A percentile compares a stretch with the other conserved stretches of the same genome.
Conservation (phyloP, 2,888 invertebrate species). For the Lapara coniferarum region DNA sequence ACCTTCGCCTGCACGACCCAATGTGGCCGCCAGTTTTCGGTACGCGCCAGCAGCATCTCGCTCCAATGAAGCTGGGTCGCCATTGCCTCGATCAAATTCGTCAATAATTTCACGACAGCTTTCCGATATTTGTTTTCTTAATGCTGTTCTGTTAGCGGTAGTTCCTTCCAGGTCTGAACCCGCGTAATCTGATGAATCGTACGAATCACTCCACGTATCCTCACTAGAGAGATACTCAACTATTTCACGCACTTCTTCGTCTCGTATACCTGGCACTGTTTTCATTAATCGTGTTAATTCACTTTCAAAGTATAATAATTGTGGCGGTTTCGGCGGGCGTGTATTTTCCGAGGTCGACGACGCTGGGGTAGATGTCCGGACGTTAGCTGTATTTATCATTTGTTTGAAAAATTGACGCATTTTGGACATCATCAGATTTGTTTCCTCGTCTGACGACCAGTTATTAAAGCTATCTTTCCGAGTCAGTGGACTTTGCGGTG, state of each 20-base stretch:
- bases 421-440: constrained; percentile 97
- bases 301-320: constrained; percentile 94
- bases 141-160: constrained; percentile 85
- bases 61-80: constrained; percentile 83
- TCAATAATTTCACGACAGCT: constrained; percentile 94
- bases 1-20: constrained; percentile 88
- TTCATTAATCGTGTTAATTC: constrained; percentile 95
- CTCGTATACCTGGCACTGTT: constrained; percentile 95
- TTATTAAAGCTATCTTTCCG: constrained; percentile 96
- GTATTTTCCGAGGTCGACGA: constrained; percentile 84
- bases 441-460: constrained; percentile 97
- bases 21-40: constrained; percentile 92
- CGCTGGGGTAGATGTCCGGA: constrained; percentile 80
- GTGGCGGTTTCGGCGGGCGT: constrained; percentile 90
- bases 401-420: constrained; percentile 97
- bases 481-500: constrained; percentile 85
- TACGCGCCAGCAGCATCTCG: constrained; percentile 94
- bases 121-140: constrained; percentile 93
- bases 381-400: constrained; percentile 88
- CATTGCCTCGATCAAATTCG: constrained; percentile 90
- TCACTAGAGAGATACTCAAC: constrained; percentile 96
- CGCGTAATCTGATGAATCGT: constrained; percentile 96
- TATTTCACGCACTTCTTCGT: constrained; percentile 95
- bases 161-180: constrained; percentile 92
- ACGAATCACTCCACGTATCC: constrained; percentile 97